phyloP scores from a whole-genome alignment of 1,140 invertebrate species.

The Neodiprion fabricii region DNA sequence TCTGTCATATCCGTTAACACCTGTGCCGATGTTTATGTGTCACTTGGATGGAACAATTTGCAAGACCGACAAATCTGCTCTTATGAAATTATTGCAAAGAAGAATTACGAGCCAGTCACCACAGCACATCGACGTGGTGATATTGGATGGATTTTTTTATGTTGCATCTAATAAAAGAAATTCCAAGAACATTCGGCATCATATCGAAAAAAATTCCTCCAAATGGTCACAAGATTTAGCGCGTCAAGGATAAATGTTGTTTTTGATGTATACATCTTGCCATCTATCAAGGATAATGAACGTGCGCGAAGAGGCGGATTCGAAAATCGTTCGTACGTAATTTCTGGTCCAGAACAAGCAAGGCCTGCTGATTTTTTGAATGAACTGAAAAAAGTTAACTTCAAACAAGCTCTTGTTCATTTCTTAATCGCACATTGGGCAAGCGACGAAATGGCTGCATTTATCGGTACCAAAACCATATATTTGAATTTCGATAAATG shows the following conservation, averaged over 20 bases:
- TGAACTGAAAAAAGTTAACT: constrained; percentile 39
- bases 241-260: not conserved
- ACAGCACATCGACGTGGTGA: not conserved
- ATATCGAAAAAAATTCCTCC: no score
- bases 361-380: constrained; percentile 28
- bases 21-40: not conserved
- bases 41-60: not conserved
- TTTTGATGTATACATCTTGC: constrained; percentile 28
- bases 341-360: constrained; percentile 26
- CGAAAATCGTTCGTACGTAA: constrained; percentile 14
- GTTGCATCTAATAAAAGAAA: constrained; percentile 23
- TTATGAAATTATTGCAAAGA: not conserved
- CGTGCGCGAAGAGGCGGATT: constrained; percentile 12
- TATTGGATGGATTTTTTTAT: constrained; percentile 28
- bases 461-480: constrained; percentile 37
- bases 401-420: constrained; percentile 37
- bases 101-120: not conserved
- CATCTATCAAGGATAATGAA: constrained; percentile 33
- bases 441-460: constrained; percentile 30
- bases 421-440: constrained; percentile 40
- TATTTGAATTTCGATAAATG: constrained; percentile 36
- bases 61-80: not conserved
- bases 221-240: no score
- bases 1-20: not conserved
- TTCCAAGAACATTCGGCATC: constrained; percentile 16